phyloP scores from a whole-genome alignment of 2,888 invertebrate genomes.

The Caenorhabditis sp. region DNA sequence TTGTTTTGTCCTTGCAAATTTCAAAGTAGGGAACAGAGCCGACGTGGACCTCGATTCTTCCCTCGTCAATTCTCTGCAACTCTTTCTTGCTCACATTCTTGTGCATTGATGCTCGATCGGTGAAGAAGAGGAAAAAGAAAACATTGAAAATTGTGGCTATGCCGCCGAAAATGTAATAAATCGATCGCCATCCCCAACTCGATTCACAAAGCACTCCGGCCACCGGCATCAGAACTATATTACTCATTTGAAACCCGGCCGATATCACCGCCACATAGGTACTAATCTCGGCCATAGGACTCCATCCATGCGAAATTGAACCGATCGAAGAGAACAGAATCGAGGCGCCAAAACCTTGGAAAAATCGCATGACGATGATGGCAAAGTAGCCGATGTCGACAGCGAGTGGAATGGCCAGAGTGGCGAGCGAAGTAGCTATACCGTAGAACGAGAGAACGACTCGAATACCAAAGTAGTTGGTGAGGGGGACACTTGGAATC shows the following conservation, averaged over 20 bases:
- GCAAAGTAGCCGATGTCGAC: slow-evolving; percentile 26
- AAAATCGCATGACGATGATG: slow-evolving; percentile 17
- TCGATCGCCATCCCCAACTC: slow-evolving; percentile 33
- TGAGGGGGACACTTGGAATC: slow-evolving; percentile 37
- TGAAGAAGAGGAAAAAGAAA: slow-evolving; percentile 26
- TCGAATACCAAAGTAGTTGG: slow-evolving; percentile 35
- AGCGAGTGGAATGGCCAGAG: slow-evolving; percentile 19
- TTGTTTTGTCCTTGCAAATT: slow-evolving; percentile 28
- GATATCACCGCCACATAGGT: slow-evolving; percentile 48
- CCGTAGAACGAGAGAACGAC: slow-evolving; percentile 28
- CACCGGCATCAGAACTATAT: slow-evolving; percentile 39
- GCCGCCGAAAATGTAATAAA: slow-evolving; percentile 38
- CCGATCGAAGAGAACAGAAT: slow-evolving; percentile 46
- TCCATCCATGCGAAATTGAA: slow-evolving; percentile 42
- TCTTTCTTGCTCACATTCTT: slow-evolving; percentile 41
- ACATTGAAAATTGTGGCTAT: slow-evolving; percentile 10
- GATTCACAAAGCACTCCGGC: slow-evolving; percentile 42
- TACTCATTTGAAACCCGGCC: slow-evolving; percentile 26
- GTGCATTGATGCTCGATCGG: slow-evolving; percentile 22
- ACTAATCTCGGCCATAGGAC: slow-evolving; percentile 33
- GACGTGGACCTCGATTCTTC: background rate
- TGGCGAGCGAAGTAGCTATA: slow-evolving; percentile 13
- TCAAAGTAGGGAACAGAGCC: slow-evolving; percentile 36
- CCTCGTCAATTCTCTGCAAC: slow-evolving; percentile 24
- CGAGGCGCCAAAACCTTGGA: slow-evolving; percentile 40